A percentile compares a stretch with the other conserved stretches of the same genome.
Conservation (phyloP, 2,797 vertebrate species). For the Anguilla anguilla region DNA sequence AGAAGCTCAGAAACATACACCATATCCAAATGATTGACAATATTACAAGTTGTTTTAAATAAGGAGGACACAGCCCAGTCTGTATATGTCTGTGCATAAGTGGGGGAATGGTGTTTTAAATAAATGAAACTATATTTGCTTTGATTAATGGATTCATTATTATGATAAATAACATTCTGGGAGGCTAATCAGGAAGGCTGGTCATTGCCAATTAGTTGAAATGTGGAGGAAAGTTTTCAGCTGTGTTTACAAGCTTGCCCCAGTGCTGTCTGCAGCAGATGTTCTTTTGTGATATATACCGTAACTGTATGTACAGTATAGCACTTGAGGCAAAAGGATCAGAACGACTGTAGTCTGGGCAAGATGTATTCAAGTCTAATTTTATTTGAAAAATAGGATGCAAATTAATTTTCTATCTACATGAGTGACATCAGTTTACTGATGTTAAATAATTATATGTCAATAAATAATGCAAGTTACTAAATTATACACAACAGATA, state of each 20-base stretch:
- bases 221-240: slow-evolving; percentile 30
- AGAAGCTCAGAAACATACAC: background rate
- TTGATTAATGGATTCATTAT: background rate
- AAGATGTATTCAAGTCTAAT: no score
- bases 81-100: background rate
- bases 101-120: background rate
- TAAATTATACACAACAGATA: background rate
- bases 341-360: background rate
- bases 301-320: background rate
- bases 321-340: background rate
- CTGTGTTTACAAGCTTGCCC: background rate
- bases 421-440: background rate
- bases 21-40: background rate
- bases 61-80: background rate
- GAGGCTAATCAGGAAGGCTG: background rate
- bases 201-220: slow-evolving; percentile 37
- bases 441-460: background rate
- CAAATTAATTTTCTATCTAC: background rate
- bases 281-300: background rate
- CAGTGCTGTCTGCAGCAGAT: background rate
- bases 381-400: no score
- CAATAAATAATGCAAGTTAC: background rate
- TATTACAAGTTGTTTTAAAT: background rate
- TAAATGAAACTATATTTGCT: background rate
- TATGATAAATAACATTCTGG: background rate